Conservation (phyloP, 2,797 vertebrate genomes). For the Platalea minor region DNA sequence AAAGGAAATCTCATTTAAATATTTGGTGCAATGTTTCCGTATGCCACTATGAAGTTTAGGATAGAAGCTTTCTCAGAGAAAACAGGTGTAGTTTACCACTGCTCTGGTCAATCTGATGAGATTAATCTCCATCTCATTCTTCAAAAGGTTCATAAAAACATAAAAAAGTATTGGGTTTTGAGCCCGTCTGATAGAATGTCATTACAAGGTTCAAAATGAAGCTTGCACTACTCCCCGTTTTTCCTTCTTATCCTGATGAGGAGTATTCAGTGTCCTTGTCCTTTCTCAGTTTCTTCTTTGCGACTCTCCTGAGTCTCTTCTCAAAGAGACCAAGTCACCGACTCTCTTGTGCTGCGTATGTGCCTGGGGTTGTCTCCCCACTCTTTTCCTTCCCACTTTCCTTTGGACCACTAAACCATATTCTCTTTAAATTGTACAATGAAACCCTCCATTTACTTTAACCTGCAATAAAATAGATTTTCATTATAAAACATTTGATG, state of each 20-base stretch:
- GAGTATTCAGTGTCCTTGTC: background rate
- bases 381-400: background rate
- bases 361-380: background rate
- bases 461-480: constrained; percentile 43
- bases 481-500: constrained; percentile 48
- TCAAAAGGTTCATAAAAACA: background rate
- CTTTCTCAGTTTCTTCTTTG: background rate
- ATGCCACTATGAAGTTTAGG: background rate
- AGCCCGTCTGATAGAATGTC: background rate
- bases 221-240: background rate
- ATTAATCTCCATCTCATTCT: background rate
- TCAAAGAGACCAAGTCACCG: background rate
- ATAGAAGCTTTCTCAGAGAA: background rate
- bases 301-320: background rate
- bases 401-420: background rate
- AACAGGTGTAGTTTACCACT: background rate
- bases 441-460: constrained; percentile 53
- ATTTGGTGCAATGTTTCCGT: background rate
- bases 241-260: background rate
- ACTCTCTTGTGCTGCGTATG: background rate
- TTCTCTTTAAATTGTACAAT: constrained; percentile 7
- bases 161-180: fast-evolving
- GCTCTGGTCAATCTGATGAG: background rate
- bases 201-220: background rate
- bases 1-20: background rate